Evolutionary conservation across 92 coral and sea anemone species (phyloP).

Genomic region (Porites divaricata): DNA sequence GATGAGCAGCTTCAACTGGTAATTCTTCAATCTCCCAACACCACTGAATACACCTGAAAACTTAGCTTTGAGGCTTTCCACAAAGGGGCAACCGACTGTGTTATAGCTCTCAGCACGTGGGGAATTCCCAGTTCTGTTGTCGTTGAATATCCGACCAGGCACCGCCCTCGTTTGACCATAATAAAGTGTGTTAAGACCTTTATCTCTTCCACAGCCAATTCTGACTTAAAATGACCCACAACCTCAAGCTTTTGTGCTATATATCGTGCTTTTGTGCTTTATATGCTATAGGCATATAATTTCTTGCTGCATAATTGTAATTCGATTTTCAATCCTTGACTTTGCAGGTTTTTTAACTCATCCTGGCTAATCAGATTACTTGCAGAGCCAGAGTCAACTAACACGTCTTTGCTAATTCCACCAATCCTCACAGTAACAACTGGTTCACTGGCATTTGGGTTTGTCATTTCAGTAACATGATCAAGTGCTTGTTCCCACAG

Average conservation of each 20-base stretch:
- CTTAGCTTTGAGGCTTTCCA: neutral
- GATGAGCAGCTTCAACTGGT: neutral
- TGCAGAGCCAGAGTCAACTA: constrained; percentile 67
- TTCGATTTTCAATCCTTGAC: no score
- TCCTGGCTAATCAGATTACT: constrained; percentile 48
- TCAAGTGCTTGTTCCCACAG: no score
- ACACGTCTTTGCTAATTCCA: constrained; percentile 55
- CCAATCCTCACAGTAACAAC: constrained; percentile 50
- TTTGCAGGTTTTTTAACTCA: constrained; percentile 25
- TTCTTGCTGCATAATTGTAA: no score
- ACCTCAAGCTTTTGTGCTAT: constrained; percentile 38
- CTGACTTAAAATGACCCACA: constrained; percentile 45
- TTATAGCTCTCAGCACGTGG: constrained; percentile 42
- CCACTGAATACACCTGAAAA: neutral
- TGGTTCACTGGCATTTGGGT: constrained; percentile 12
- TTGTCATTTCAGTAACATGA: no score
- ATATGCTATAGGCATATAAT: constrained; percentile 3
- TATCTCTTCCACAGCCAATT: constrained; percentile 6
- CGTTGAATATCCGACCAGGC: constrained; percentile 51
- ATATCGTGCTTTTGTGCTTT: no score
- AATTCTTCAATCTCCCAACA: neutral
- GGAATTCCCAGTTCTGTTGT: constrained; percentile 57
- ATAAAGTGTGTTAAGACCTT: constrained; percentile 17
- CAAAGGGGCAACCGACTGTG: neutral
- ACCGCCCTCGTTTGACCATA: constrained; percentile 39